Base-by-base conservation (phyloP, 1,140 invertebrate genomes). In the Drosophila busckii region DNA sequence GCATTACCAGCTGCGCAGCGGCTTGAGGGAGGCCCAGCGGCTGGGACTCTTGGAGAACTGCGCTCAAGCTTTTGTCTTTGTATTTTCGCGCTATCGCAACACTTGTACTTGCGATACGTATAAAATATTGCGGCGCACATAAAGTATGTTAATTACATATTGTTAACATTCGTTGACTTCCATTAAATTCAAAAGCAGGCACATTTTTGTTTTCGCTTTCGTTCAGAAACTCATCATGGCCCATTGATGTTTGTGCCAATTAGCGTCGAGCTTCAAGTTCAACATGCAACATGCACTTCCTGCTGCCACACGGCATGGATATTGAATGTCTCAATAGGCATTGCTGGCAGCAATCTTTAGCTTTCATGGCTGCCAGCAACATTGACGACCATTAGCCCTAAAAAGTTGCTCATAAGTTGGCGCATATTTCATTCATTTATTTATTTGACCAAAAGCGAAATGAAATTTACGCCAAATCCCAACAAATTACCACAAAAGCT, bases 401-500 rank as follows among this genome's bases (percentile, higher is more conserved):
- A 10, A 53, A 44, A 17, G 53, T 60, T 38, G 40, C 48, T 28
- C 41, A 32, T 19, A 41, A 6, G n/a, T n/a, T n/a, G 19, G 12
- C 9, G 22, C 38, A 35, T 45, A 54, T 45, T 60, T 60, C 56
- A 60, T 60, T 52, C 48, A 22, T 50, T 52, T 37, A 22, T 50
- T 52, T 37, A 59, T 44, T 44, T 44, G 40, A 22, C 38, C 53
- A 59, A 37, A 13, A 38, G 49, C n/a, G n/a, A n/a, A 60, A 60
- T 60, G 40, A 60, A 60, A 80, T 73, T 78, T 73, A 70, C 68
- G 64, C 64, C 63, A 78, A 78, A 78, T 82, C 73, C 70, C 63
- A 80, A 68, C 68, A 78, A 78, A 82, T 78, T 82, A 73, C 70
- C 65, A 73, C 73, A 78, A 56, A 56, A 73, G 75, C 75, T 82